Conservation (phyloP, 1,140 invertebrate genomes). For the Thaumatotibia leucotreta region DNA sequence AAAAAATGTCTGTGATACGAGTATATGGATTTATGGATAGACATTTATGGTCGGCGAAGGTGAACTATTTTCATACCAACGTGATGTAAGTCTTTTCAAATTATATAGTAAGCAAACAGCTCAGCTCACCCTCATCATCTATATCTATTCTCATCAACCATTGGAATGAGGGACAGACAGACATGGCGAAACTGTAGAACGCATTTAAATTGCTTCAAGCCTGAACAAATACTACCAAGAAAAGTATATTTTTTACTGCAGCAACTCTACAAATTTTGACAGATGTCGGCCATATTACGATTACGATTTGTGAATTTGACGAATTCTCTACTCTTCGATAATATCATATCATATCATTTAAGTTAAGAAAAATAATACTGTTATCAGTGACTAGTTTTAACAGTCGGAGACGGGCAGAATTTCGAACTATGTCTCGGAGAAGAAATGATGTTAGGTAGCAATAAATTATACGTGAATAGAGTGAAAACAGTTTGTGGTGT, state of each 20-base stretch:
- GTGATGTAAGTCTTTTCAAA: too few species aligned
- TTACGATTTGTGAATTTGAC: constrained; percentile 43
- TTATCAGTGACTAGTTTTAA: background rate
- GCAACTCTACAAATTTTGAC: constrained; percentile 35
- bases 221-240: background rate
- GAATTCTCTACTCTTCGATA: constrained; percentile 34
- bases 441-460: background rate
- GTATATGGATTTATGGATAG: too few species aligned
- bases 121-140: too few species aligned
- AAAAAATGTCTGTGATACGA: too few species aligned
- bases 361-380: background rate
- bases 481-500: constrained; percentile 54
- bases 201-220: too few species aligned
- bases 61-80: too few species aligned
- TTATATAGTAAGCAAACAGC: too few species aligned
- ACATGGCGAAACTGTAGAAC: too few species aligned
- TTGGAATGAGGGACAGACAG: too few species aligned
- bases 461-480: background rate
- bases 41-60: too few species aligned
- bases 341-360: constrained; percentile 13
- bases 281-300: constrained; percentile 59
- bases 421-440: background rate
- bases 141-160: too few species aligned
- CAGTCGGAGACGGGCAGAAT: background rate
- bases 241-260: constrained; percentile 15